Evolutionary conservation across 2,797 vertebrate genomes (phyloP).

Genomic region (Channa striata): DNA sequence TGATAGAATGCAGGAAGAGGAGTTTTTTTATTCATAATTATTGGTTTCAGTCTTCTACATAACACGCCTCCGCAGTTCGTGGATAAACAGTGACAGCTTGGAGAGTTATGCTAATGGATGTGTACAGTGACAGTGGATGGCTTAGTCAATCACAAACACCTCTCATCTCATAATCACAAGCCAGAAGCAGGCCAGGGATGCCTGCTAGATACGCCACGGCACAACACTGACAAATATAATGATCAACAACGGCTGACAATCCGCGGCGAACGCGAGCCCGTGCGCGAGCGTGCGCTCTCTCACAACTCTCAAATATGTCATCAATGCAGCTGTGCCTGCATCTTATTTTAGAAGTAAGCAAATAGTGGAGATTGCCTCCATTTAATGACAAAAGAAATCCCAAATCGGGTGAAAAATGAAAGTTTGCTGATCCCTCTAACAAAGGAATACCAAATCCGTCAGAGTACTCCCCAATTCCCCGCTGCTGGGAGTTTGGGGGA

Average conservation of each 20-base stretch:
- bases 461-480: constrained; percentile 55
- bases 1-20: constrained; percentile 64
- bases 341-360: constrained; percentile 54
- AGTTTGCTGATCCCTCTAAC: constrained; percentile 65
- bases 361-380: constrained; percentile 43
- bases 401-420: constrained; percentile 65
- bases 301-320: constrained; percentile 34
- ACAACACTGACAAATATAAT: constrained; percentile 72
- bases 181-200: constrained; percentile 75
- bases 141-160: constrained; percentile 79
- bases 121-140: constrained; percentile 75
- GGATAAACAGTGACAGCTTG: constrained; percentile 62
- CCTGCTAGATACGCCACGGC: constrained; percentile 60
- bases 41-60: constrained; percentile 56
- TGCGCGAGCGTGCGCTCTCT: constrained; percentile 15
- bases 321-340: constrained; percentile 25
- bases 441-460: constrained; percentile 67
- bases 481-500: constrained; percentile 73
- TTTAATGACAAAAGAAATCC: constrained; percentile 68
- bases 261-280: constrained; percentile 31
- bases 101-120: constrained; percentile 75
- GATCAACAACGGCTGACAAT: constrained; percentile 69
- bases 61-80: constrained; percentile 28
- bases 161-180: constrained; percentile 81
- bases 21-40: constrained; percentile 70